Evolutionary conservation across 2,113 vertebrate genomes (phyloP), one percentile per base, ranked within the genome.

Genomic region (Benitochromis conjunctus): DNA sequence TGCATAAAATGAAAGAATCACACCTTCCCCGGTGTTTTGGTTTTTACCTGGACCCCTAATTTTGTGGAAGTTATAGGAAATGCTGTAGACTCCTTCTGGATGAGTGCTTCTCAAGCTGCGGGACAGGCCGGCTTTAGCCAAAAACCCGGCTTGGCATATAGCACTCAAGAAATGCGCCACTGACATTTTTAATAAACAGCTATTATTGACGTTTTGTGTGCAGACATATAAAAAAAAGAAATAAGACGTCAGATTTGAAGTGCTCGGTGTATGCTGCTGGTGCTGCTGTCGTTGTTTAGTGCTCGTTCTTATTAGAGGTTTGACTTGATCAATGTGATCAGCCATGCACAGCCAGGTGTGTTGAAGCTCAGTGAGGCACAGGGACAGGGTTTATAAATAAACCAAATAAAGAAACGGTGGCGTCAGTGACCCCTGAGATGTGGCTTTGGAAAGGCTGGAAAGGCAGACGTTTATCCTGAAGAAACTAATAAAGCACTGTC

Each of bases 401-500:
- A 93, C 89, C 79, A 89, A 94, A 94, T 92, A 92, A 94, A 93
- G 82, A 85, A 53, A 87, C n/a, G 82, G 79, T 81, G 84, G 78
- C 82, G 6, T 89, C 83, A 89, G 87, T 94, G 95, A 94, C 95
- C 94, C 95, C 84, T 88, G 94, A 96, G 92, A 94, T 91, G 94
- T 88, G 86, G 89, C 94, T 94, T 92, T 91, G 89, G 90, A 92
- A 94, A 79, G 78, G 85, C 77, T 89, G 88, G 86, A 94, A 95
- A 91, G 94, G 95, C 90, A 94, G 92, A 94, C 94, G 89, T 96
- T 96, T 94, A 94, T 95, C 92, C 94, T 93, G 93, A 91, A 94
- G 92, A 94, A 96, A 95, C 93, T 94, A 95, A 96, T 96, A 95
- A 96, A 95, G 94, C 89, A 88, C 91, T 93, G 94, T 92, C 95